A percentile compares a stretch with the other conserved stretches of the same genome.
Conservation (phyloP, 2,797 vertebrate species). For the Rhinatrema bivittatum region DNA sequence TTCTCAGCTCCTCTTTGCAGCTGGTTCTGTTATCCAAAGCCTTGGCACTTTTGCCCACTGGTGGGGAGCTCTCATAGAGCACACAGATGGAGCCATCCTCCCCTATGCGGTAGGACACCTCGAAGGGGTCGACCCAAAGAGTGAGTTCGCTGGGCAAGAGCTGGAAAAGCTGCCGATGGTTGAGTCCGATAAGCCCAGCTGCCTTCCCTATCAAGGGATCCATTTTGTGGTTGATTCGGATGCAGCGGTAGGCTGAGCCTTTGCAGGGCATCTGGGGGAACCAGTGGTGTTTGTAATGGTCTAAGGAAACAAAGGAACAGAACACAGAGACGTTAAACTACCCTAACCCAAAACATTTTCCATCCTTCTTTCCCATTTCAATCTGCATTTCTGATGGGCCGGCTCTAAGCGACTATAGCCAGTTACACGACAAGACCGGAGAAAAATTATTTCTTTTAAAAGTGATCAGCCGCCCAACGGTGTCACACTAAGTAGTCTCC, state of each 20-base stretch:
- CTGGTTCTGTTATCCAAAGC: conserved; percentile 31
- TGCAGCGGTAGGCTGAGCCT: conserved; percentile 65
- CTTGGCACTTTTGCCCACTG: conserved; percentile 7
- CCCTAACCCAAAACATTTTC: not conserved
- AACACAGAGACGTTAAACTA: too few relatives aligned
- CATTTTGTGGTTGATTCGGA: conserved; percentile 68
- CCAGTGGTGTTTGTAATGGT: conserved; percentile 63
- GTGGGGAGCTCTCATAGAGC: conserved; percentile 50
- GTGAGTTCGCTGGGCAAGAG: conserved; percentile 64
- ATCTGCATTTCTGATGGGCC: too few relatives aligned
- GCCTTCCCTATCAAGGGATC: conserved; percentile 62
- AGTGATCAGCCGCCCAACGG: too few relatives aligned
- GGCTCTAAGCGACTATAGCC: too few relatives aligned
- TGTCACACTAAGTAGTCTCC: too few relatives aligned
- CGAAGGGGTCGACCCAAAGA: conserved; percentile 66
- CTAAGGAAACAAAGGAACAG: conserved; percentile 37
- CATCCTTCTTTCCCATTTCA: not conserved
- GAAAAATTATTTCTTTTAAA: too few relatives aligned
- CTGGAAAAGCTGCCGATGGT: conserved; percentile 52
- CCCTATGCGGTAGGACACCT: conserved; percentile 66
- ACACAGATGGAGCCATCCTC: conserved; percentile 67
- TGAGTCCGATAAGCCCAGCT: conserved; percentile 53
- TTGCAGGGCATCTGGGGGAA: conserved; percentile 56
- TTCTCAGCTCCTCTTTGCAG: conserved; percentile 54
- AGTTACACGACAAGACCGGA: too few relatives aligned